These are phyloP conservation scores for Stegastes partitus DNA, from an alignment of 2,113 vertebrate genomes.

Conservation along the genomic window DNA sequence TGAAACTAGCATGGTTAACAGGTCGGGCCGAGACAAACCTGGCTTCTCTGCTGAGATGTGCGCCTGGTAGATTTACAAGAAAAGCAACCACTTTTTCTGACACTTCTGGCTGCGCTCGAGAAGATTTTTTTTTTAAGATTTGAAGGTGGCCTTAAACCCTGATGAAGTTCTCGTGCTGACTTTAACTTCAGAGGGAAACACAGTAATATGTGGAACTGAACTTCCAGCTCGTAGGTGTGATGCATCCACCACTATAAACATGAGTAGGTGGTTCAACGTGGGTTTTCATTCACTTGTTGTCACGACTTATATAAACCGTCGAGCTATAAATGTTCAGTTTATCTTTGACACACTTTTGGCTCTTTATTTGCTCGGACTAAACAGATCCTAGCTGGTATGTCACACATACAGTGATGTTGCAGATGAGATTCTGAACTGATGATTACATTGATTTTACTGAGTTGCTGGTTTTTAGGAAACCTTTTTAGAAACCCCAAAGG, in stretches of 20 bases:
- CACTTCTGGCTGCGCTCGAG: not conserved
- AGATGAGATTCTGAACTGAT: not conserved
- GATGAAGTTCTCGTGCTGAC: not conserved
- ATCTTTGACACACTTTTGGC: not conserved
- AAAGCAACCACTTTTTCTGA: not conserved
- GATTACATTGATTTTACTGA: not conserved
- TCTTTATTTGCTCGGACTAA: not conserved
- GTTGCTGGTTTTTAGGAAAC: not conserved
- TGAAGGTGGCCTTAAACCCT: not conserved
- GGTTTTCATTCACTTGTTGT: not conserved
- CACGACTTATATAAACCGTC: not conserved
- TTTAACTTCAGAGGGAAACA: conserved; percentile 29
- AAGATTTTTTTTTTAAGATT: no score
- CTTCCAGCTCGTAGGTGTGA: conserved; percentile 1
- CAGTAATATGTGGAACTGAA: conserved; percentile 2
- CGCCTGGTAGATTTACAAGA: not conserved
- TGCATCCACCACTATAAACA: conserved; percentile 3
- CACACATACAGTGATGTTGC: not conserved
- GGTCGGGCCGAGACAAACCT: not conserved
- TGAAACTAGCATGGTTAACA: conserved; percentile 30
- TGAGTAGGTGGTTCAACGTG: not conserved
- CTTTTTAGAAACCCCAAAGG: no score
- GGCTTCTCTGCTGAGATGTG: not conserved
- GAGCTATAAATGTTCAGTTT: not conserved
- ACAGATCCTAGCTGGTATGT: not conserved